phyloP scores from a whole-genome alignment of 2,888 invertebrate species.

The Eupithecia subumbrata region DNA sequence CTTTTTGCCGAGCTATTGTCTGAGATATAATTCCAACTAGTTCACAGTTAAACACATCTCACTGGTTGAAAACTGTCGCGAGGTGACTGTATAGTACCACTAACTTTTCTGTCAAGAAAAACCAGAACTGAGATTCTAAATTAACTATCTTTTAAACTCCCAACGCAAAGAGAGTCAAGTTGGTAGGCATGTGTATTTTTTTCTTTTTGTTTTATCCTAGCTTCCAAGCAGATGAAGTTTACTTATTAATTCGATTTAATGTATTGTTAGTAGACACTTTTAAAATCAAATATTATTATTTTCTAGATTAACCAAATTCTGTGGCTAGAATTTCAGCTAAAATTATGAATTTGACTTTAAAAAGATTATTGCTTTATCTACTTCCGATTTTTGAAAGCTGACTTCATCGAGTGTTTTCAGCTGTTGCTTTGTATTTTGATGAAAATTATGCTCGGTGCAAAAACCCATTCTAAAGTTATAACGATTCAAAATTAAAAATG shows the following conservation, averaged over 20 bases:
- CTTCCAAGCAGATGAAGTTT: neutral
- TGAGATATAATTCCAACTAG: constrained; percentile 15
- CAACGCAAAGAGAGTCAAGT: neutral
- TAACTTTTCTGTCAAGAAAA: neutral
- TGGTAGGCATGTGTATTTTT: neutral
- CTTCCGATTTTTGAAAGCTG: neutral
- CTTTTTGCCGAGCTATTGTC: neutral
- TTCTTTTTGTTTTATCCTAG: neutral
- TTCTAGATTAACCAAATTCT: too few relatives aligned
- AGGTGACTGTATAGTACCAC: neutral
- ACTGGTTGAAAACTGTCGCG: constrained; percentile 32
- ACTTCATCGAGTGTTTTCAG: neutral
- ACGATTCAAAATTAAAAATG: too few relatives aligned
- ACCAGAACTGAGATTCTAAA: neutral
- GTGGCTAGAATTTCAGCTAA: too few relatives aligned
- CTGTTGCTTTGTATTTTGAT: neutral
- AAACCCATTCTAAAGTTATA: too few relatives aligned
- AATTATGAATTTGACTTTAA: too few relatives aligned
- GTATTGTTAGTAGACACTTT: too few relatives aligned
- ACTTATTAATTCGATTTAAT: neutral
- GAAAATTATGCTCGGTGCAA: too few relatives aligned
- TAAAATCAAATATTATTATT: too few relatives aligned
- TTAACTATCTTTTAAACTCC: neutral
- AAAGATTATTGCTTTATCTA: too few relatives aligned
- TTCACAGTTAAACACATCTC: constrained; percentile 23